phyloP scores from a whole-genome alignment of 1,140 invertebrate species.

The Drosophila ananassae region DNA sequence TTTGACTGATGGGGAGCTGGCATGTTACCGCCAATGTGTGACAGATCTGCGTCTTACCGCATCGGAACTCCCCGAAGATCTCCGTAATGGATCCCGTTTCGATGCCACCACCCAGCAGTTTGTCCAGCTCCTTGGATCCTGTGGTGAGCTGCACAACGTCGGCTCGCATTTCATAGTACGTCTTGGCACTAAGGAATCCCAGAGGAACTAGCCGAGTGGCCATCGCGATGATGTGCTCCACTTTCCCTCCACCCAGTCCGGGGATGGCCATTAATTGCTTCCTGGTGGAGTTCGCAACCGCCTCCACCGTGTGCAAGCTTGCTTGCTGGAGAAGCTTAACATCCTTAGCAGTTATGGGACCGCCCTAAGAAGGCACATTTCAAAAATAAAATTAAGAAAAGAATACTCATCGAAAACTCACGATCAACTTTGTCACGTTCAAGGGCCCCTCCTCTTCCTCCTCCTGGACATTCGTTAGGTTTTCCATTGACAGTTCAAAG shows the following conservation, averaged over 20 bases:
- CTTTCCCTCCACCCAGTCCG: slow-evolving; percentile 98
- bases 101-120: slow-evolving; percentile 97
- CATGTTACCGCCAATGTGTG: slow-evolving; percentile 99
- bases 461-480: slow-evolving; percentile 45
- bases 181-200: slow-evolving; percentile 98
- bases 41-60: slow-evolving; percentile 99
- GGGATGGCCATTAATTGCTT: slow-evolving; percentile 95
- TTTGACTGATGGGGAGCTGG: slow-evolving; percentile 97
- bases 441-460: slow-evolving; percentile 71
- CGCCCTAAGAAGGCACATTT: slow-evolving; percentile 65
- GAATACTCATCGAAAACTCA: slow-evolving; percentile 6
- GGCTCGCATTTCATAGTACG: slow-evolving; percentile 96
- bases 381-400: background rate
- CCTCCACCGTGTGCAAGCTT: slow-evolving; percentile 97
- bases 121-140: slow-evolving; percentile 97
- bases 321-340: slow-evolving; percentile 97
- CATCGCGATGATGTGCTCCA: slow-evolving; percentile 97
- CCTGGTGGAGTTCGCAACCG: slow-evolving; percentile 97
- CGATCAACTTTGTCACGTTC: slow-evolving; percentile 63
- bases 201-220: slow-evolving; percentile 97
- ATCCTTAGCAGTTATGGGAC: slow-evolving; percentile 95
- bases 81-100: slow-evolving; percentile 99
- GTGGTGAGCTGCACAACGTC: slow-evolving; percentile 96
- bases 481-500: slow-evolving; percentile 50
- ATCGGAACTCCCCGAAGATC: slow-evolving; percentile 99